Evolutionary conservation across 2,797 vertebrate species (phyloP).

Genomic region (Phalanger gymnotis): DNA sequence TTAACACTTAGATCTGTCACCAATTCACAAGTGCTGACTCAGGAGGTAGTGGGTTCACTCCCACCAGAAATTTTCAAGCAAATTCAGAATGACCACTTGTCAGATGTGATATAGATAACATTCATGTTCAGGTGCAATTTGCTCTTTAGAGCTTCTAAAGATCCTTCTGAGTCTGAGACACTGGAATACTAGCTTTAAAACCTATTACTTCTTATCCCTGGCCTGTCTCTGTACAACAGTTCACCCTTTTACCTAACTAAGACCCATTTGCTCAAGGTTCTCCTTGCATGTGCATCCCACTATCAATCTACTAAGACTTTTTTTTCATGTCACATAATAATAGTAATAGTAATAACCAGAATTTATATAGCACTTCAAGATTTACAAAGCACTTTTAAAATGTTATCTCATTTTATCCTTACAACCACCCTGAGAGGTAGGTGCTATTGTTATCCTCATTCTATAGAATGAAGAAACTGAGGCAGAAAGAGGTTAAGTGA

Average conservation of each 20-base stretch:
- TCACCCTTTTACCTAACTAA: background rate
- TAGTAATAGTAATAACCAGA: background rate
- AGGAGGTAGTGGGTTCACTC: background rate
- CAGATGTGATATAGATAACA: background rate
- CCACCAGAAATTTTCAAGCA: background rate
- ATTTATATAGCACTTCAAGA: background rate
- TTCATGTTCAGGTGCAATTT: background rate
- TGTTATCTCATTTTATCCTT: background rate
- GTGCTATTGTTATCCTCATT: background rate
- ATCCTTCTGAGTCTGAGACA: background rate
- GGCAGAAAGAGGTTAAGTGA: background rate
- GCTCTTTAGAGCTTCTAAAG: background rate
- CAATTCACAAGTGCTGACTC: background rate
- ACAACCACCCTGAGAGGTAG: background rate
- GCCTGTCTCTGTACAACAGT: background rate
- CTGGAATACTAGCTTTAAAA: background rate
- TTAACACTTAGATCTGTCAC: background rate
- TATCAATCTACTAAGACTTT: background rate
- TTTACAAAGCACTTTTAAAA: background rate
- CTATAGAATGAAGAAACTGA: background rate
- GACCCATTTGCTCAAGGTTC: background rate
- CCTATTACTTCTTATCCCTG: background rate
- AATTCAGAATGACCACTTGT: background rate
- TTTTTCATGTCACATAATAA: background rate
- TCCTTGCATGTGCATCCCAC: background rate